Evolutionary conservation across 2,888 invertebrate species (phyloP).

Genomic region (Yponomeuta cagnagella): DNA sequence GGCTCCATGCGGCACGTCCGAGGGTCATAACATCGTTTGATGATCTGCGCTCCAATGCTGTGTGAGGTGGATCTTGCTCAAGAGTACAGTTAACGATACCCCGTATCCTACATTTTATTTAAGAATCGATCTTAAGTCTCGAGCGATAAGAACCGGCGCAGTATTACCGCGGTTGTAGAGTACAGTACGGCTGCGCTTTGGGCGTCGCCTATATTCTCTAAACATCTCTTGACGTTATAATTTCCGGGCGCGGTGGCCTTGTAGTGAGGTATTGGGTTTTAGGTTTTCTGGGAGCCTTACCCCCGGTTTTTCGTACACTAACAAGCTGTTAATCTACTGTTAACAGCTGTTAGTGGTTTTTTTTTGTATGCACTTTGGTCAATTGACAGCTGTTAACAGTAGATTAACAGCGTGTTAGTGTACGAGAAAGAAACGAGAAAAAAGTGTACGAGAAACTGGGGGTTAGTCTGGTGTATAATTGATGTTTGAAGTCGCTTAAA

Average conservation of each 20-base stretch:
- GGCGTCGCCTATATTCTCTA: slow-evolving; percentile 74
- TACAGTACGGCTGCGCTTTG: slow-evolving; percentile 69
- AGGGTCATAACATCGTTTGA: slow-evolving; percentile 73
- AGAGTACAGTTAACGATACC: slow-evolving; percentile 30
- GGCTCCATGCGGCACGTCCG: slow-evolving; percentile 66
- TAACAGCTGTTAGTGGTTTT: no score
- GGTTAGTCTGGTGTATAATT: slow-evolving; percentile 10
- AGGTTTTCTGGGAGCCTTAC: neutral
- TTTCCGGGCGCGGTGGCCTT: slow-evolving; percentile 58
- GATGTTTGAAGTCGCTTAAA: slow-evolving; percentile 6
- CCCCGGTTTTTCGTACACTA: no score
- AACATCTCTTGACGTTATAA: slow-evolving; percentile 71
- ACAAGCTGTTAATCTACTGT: no score
- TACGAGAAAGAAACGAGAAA: no score
- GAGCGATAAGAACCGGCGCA: no score
- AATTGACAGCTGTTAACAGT: no score
- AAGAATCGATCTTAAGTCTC: no score
- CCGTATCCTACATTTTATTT: no score
- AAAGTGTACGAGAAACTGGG: no score
- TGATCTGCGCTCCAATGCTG: slow-evolving; percentile 76
- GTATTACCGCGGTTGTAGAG: no score
- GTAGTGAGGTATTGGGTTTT: slow-evolving; percentile 25
- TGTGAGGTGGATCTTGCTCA: slow-evolving; percentile 60
- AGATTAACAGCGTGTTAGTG: no score
- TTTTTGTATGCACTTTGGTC: no score